Base-by-base conservation (phyloP, 2,113 vertebrate species). In the Nothocercus julius region DNA sequence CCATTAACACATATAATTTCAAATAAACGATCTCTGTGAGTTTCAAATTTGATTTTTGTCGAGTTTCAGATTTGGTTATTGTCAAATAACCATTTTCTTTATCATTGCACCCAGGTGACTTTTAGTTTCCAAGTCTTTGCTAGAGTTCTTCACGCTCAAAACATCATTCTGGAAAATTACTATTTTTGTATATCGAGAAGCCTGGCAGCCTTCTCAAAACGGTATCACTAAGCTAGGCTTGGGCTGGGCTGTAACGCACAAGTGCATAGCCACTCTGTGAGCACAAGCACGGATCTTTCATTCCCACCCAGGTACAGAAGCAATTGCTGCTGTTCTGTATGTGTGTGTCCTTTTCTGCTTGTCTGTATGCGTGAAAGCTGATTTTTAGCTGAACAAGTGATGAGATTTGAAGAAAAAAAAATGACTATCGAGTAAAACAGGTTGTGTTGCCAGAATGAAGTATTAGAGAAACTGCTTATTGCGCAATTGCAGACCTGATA, bases 371-470 rank as follows among this genome's bases (percentile, higher is more conserved):
- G 73, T 91, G 59, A 72, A 94, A 92, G 69, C 36, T 5, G 5
- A 32, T 87, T 44, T 28, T 54, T 82, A 91, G 34, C 80, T 81
- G 68, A 78, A 38, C 62, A 73, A 89, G 27, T 68, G 77, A 85
- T 40, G 32, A 25, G 28, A 61, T 51, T 87, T 94, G 49, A 75
- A 49, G 49, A 49, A 21, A 47, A 22, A 49, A 49, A 85, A 92
- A 72, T 62, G n/a, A 25, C 80, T 97, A 80, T 67, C 82, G 19
- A 81, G 69, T 80, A 82, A 95, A 95, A 86, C 86, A 96, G 91
- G 93, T 64, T 92, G 24, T 54, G 27, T 79, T 96, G 87, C 93
- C 89, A 93, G 88, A 93, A 94, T n/a, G 75, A 92, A 94, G 62
- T 49, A 89, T 92, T 69, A 94, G 84, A 97, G 84, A 81, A 70